Evolutionary conservation across 2,113 vertebrate species (phyloP).

Genomic region (Sardina pilchardus): DNA sequence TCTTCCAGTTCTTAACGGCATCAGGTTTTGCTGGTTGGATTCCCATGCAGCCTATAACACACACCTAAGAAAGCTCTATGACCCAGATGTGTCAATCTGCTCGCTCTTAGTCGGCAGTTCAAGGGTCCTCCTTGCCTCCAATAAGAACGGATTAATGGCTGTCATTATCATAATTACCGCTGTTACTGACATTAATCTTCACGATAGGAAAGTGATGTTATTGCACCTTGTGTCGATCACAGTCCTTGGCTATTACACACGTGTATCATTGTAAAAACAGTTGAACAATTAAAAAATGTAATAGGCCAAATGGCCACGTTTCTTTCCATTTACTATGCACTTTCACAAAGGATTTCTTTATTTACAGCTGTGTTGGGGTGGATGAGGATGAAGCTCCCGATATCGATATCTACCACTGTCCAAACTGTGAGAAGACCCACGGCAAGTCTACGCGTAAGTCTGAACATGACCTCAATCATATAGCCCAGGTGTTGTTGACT

Average conservation of each 20-base stretch:
- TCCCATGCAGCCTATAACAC: neutral
- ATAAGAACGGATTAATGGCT: neutral
- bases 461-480: neutral
- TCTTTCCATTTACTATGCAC: neutral
- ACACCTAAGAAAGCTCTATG: neutral
- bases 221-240: neutral
- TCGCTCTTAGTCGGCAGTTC: neutral
- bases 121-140: neutral
- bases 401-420: conserved; percentile 97
- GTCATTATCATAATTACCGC: neutral
- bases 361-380: conserved; percentile 89
- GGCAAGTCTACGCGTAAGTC: conserved; percentile 95
- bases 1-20: neutral
- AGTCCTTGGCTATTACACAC: neutral
- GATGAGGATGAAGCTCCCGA: conserved; percentile 97
- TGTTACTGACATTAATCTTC: neutral
- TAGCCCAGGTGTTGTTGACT: neutral
- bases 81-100: conserved; percentile 8
- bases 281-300: neutral
- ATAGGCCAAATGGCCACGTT: neutral
- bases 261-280: neutral
- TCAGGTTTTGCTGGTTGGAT: neutral
- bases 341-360: conserved; percentile 22
- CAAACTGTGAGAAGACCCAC: conserved; percentile 95
- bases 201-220: neutral